Conservation (phyloP, 2,113 vertebrate species). For the Numenius arquata region DNA sequence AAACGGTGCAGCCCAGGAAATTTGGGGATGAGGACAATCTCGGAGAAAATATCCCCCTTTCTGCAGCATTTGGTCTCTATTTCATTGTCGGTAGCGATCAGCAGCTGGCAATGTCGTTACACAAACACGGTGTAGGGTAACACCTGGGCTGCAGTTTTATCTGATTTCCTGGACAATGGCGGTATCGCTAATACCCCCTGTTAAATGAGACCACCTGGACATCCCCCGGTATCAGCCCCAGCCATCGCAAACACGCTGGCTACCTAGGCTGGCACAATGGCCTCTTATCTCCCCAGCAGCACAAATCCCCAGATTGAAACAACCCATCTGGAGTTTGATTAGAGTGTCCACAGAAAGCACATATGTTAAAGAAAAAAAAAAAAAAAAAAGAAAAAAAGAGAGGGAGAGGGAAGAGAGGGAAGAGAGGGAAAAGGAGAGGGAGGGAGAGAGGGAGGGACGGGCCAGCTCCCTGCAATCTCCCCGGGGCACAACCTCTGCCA, state of each 20-base stretch:
- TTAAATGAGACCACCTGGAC: constrained; percentile 54
- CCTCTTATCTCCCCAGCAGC: constrained; percentile 28
- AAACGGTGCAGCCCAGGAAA: accelerated
- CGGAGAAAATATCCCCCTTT: not conserved
- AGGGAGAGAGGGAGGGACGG: not conserved
- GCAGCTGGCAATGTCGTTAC: not conserved
- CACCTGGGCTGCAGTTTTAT: constrained; percentile 21
- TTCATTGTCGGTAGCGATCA: not conserved
- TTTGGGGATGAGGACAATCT: not conserved
- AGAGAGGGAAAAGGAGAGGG: not conserved
- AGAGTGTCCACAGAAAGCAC: not conserved
- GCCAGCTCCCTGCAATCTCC: not conserved
- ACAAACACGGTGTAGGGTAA: constrained; percentile 41
- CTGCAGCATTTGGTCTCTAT: not conserved
- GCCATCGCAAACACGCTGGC: constrained; percentile 35
- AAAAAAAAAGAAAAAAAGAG: not conserved
- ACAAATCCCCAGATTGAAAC: constrained; percentile 36
- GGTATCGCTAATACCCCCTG: not conserved
- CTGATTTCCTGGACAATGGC: constrained; percentile 50
- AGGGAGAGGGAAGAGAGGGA: not conserved
- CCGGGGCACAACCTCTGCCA: not conserved
- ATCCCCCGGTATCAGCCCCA: not conserved
- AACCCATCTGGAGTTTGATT: constrained; percentile 53
- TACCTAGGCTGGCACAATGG: constrained; percentile 1
- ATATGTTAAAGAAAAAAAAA: not conserved